phyloP scores from a whole-genome alignment of 1,140 invertebrate species.

The Dinothrombium tinctorium region DNA sequence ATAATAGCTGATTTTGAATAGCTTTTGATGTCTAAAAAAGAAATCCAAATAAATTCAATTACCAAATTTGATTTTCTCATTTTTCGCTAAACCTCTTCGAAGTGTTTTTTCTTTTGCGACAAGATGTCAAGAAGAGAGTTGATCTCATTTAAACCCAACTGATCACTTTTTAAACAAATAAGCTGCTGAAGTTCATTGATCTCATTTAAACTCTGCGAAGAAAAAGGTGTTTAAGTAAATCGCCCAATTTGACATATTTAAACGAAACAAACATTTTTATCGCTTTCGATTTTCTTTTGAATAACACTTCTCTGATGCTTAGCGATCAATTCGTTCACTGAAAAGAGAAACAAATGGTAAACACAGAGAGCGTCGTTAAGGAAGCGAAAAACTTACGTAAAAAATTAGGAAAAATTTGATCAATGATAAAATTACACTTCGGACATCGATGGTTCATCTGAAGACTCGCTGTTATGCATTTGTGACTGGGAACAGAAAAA shows the following conservation, averaged over 20 bases:
- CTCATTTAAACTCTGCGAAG: neutral
- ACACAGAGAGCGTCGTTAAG: too few relatives aligned
- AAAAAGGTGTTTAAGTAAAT: too few relatives aligned
- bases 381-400: too few relatives aligned
- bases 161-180: constrained; percentile 18
- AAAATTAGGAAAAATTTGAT: constrained; percentile 64
- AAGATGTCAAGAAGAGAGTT: constrained; percentile 56
- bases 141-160: constrained; percentile 45
- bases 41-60: too few relatives aligned
- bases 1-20: constrained; percentile 48
- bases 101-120: constrained; percentile 44
- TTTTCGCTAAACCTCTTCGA: too few relatives aligned
- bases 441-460: constrained; percentile 59
- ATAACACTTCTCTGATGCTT: constrained; percentile 35
- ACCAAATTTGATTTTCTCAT: too few relatives aligned
- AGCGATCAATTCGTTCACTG: constrained; percentile 57
- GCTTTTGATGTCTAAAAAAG: constrained; percentile 27
- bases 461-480: constrained; percentile 51
- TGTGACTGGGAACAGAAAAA: too few relatives aligned
- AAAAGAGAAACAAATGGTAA: too few relatives aligned
- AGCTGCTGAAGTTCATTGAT: constrained; percentile 7
- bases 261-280: too few relatives aligned
- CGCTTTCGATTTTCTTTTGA: too few relatives aligned
- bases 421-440: constrained; percentile 50
- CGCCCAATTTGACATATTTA: too few relatives aligned